Evolutionary conservation across 2,888 invertebrate genomes (phyloP).

Genomic region (Chirona hameri): DNA sequence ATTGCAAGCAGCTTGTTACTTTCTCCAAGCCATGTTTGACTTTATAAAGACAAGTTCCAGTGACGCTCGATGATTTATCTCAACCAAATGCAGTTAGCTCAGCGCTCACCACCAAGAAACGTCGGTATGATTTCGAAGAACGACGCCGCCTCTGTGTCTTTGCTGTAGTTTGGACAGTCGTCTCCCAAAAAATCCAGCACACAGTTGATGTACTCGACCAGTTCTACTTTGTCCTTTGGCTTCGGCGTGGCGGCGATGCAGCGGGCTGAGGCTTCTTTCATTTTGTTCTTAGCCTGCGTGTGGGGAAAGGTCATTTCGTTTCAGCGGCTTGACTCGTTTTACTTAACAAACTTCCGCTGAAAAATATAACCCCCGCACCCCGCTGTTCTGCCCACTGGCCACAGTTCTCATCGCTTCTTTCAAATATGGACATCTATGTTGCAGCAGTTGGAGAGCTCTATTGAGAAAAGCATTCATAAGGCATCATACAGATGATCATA

Average conservation of each 20-base stretch:
- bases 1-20: background rate
- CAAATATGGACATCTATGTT: too few relatives aligned
- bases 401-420: too few relatives aligned
- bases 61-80: too few relatives aligned
- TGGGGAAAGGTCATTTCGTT: too few relatives aligned
- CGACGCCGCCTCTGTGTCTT: background rate
- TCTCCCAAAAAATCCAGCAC: background rate
- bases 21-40: background rate
- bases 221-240: background rate
- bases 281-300: background rate
- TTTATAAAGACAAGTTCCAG: background rate
- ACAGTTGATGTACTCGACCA: background rate
- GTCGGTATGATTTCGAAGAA: constrained; percentile 2
- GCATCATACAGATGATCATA: too few relatives aligned
- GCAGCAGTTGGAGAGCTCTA: too few relatives aligned
- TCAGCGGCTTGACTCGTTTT: too few relatives aligned
- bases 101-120: background rate
- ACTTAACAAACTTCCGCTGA: too few relatives aligned
- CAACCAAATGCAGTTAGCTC: background rate
- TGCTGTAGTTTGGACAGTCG: background rate
- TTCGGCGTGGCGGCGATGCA: background rate
- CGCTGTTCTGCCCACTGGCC: too few relatives aligned
- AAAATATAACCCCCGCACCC: too few relatives aligned
- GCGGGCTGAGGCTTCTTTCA: background rate
- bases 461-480: too few relatives aligned